Conservation (phyloP, 2,888 invertebrate species). For the Homarus gammarus region DNA sequence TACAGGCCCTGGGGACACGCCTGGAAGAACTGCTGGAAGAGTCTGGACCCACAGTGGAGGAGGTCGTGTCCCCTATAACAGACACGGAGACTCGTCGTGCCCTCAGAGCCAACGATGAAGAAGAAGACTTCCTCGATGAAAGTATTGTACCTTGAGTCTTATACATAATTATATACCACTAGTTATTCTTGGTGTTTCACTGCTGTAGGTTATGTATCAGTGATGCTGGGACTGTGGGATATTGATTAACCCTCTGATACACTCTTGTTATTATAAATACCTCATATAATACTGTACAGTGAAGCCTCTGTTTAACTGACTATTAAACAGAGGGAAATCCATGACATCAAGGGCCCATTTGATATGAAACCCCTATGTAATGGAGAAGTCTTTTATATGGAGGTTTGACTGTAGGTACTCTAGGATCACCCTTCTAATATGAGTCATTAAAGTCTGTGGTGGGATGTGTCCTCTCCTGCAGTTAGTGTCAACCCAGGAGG, state of each 20-base stretch:
- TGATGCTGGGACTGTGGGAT: too few relatives aligned
- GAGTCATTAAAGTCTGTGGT: too few relatives aligned
- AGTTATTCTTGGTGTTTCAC: not conserved
- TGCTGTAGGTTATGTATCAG: too few relatives aligned
- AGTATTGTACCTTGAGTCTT: conserved; percentile 81
- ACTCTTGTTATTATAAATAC: too few relatives aligned
- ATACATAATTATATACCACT: not conserved
- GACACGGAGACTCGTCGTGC: conserved; percentile 76
- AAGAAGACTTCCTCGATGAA: conserved; percentile 98
- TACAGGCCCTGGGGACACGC: conserved; percentile 89
- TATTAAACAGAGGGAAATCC: too few relatives aligned
- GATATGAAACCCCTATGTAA: too few relatives aligned
- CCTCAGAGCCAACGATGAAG: conserved; percentile 80
- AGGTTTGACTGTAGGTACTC: not conserved
- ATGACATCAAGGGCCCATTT: too few relatives aligned
- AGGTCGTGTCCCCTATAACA: conserved; percentile 61
- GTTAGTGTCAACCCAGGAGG: conserved; percentile 86
- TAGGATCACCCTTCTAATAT: too few relatives aligned
- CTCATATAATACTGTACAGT: too few relatives aligned
- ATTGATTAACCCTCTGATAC: too few relatives aligned
- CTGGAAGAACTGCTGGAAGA: conserved; percentile 95
- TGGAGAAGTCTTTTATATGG: not conserved
- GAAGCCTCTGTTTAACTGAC: too few relatives aligned
- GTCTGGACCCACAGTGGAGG: conserved; percentile 62
- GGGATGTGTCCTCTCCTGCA: conserved; percentile 78